Percentiles rank a stretch among this genome's conserved stretches.
These are phyloP conservation scores for Conops quadrifasciatus DNA, from an alignment of 2,888 invertebrate species.

Conservation along the genomic window DNA sequence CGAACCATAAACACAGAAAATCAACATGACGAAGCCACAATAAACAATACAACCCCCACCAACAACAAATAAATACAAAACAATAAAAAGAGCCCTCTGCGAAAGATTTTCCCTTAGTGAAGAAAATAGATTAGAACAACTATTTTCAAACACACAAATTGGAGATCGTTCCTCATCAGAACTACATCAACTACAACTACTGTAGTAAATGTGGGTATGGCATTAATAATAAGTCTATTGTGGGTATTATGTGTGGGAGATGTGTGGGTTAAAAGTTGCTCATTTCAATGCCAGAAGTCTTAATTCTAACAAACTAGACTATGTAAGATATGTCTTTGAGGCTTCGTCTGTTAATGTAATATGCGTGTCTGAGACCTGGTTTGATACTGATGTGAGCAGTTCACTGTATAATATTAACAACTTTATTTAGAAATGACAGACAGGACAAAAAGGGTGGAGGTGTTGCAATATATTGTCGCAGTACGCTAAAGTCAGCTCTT, in stretches of 20 bases:
- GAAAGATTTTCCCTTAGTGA: too few relatives aligned
- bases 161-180: too few relatives aligned
- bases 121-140: too few relatives aligned
- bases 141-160: too few relatives aligned
- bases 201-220: not conserved
- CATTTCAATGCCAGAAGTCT: conserved; percentile 4
- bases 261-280: conserved; percentile 1
- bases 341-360: too few relatives aligned
- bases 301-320: not conserved
- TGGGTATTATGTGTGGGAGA: not conserved
- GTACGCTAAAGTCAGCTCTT: not conserved
- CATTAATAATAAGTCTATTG: conserved; percentile 1
- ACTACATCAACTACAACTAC: too few relatives aligned
- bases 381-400: not conserved
- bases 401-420: conserved; percentile 7
- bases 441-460: not conserved
- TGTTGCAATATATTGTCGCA: conserved; percentile 10
- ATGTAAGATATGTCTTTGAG: conserved; percentile 3
- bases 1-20: too few relatives aligned
- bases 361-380: conserved; percentile 2
- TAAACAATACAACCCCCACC: too few relatives aligned
- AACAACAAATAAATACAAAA: too few relatives aligned
- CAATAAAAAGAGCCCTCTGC: too few relatives aligned
- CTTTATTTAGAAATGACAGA: not conserved
- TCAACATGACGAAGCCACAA: too few relatives aligned